These are phyloP conservation scores for Phalera bucephala DNA, from an alignment of 2,888 invertebrate species.

Conservation along the genomic window DNA sequence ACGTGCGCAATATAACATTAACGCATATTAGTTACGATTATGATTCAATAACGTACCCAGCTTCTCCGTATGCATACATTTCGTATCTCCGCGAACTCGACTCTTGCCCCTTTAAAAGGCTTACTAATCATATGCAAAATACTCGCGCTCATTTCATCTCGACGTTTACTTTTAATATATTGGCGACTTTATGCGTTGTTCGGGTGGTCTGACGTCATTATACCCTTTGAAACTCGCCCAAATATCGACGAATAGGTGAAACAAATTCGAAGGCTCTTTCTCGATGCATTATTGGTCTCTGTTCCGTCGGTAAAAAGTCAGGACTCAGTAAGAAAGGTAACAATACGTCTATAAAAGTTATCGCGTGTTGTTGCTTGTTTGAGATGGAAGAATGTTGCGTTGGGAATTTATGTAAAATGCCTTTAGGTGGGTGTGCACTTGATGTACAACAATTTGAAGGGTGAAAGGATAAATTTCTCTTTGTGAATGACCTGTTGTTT, in stretches of 20 bases:
- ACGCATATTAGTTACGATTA: background rate
- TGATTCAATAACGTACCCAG: conserved; percentile 10
- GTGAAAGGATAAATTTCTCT: conserved; percentile 13
- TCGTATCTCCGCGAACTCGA: conserved; percentile 8
- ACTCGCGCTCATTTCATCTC: conserved; percentile 22
- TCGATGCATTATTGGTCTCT: conserved; percentile 49
- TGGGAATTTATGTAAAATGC: conserved; percentile 34
- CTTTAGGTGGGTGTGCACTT: conserved; percentile 22
- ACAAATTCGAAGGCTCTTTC: conserved; percentile 58
- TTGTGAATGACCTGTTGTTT: conserved; percentile 14
- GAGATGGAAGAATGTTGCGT: conserved; percentile 37
- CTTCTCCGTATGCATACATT: conserved; percentile 15
- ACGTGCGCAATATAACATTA: background rate
- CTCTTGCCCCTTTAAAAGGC: conserved; percentile 10
- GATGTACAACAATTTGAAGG: conserved; percentile 13
- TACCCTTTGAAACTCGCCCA: conserved; percentile 38
- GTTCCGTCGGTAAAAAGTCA: conserved; percentile 24
- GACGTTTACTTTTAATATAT: conserved; percentile 40
- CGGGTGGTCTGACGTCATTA: conserved; percentile 53
- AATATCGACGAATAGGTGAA: conserved; percentile 62
- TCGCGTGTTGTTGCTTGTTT: conserved; percentile 48
- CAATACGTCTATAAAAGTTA: conserved; percentile 76
- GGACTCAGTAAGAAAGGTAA: conserved; percentile 46
- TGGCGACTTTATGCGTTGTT: conserved; percentile 42
- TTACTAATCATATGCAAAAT: conserved; percentile 37